Evolutionary conservation across 2,888 invertebrate species (phyloP), one percentile per base, ranked within the genome.

Genomic region (Eilema sororculum): DNA sequence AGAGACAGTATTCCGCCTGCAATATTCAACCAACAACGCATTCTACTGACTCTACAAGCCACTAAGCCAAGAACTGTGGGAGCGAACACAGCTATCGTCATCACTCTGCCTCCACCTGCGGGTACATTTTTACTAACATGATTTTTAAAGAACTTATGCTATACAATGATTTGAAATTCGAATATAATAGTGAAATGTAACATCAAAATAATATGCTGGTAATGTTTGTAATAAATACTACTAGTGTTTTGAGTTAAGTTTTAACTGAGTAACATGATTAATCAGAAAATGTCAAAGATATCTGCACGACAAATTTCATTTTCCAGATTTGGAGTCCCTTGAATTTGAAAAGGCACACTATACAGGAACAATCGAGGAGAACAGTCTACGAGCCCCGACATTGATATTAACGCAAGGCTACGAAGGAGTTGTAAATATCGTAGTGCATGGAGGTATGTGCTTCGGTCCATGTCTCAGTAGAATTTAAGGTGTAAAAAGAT

Each of bases 51-150:
- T 16, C 69, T 93, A 69, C 77, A 77, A 56, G 93, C 90, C 0
- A 79, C 78, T 1, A 93, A 91, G 74, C 85, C 86, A 24, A 85
- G 90, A 68, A 91, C 92, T n/a, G 89, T 93, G 1, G 92, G 91
- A 3, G 93, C 91, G 5, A 88, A 77, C 57, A 85, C 93, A 46
- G 86, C 86, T 20, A 80, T 94, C 13, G 78, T 88, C 68, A 85
- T 94, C 74, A 74, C 81, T 65, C 85, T 93, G 65, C 93, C 93
- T 74, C 85, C 93, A 63, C 92, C 93, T 74, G 75, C 82, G 84
- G 91, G 93, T 93, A 84, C 74, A 57, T 25, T 57, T 37, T 37
- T 16, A 13, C 16, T 0, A 0, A 12, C 10, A 4, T 33, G 1
- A 12, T 33, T 33, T 6, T 37, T 37, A 37, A 12, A 37, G 33